Conservation (phyloP, 2,113 vertebrate genomes). For the Herpetotheres cachinnans region DNA sequence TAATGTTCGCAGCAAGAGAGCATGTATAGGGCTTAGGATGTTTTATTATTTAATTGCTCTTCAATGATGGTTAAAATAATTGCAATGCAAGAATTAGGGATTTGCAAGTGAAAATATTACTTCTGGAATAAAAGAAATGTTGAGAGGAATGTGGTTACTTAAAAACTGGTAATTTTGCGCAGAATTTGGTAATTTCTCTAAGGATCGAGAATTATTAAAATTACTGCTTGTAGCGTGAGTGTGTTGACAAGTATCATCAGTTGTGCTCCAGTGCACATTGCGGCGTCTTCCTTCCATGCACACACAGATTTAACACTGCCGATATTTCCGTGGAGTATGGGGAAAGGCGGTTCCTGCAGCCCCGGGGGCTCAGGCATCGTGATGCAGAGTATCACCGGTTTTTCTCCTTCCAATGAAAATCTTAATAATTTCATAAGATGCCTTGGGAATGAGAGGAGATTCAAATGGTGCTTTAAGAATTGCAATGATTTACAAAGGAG, state of each 20-base stretch:
- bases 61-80: not conserved
- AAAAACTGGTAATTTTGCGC: not conserved
- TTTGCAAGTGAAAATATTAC: not conserved
- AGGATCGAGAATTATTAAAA: not conserved
- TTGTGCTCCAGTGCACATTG: not conserved
- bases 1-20: not conserved
- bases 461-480: no score
- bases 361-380: rapidly evolving
- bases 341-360: not conserved
- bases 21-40: not conserved
- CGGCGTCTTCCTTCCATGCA: not conserved
- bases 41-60: not conserved
- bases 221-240: not conserved
- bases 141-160: not conserved
- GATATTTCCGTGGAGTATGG: not conserved
- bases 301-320: not conserved
- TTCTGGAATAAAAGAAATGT: not conserved
- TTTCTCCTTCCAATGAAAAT: not conserved
- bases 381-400: not conserved
- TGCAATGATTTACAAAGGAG: not conserved
- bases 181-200: not conserved
- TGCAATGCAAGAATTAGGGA: not conserved
- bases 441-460: not conserved
- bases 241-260: not conserved
- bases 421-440: not conserved